Evolutionary conservation across 2,113 vertebrate genomes (phyloP), one percentile per base, ranked within the genome.

Genomic region (Toxotes chatareus): DNA sequence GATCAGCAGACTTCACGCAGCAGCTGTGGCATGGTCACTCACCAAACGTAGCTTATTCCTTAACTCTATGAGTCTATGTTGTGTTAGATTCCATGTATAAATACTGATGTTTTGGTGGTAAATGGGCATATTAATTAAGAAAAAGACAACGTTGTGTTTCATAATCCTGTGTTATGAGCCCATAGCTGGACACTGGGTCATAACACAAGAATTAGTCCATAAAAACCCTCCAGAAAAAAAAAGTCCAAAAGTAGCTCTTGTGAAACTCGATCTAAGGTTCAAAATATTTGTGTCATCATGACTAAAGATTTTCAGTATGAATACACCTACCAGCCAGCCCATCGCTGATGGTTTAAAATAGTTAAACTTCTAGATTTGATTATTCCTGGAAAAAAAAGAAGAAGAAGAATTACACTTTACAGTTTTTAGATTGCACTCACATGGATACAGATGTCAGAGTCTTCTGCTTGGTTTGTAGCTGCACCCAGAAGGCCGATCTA

Each of bases 401-500:
- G 8, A 7, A 7, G 38, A 8, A 8, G 38, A 40, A 9, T 38
- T 38, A 38, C 36, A 27, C 36, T 38, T 21, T 4, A 4, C 34
- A 38, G 16, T 8, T 36, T 6, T 8, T 36, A 9, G 27, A 56
- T 7, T 7, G 2, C 3, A 59, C 19, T 19, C 14, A 49, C 21
- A 32, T 17, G 16, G 31, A 2, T n/a, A 66, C 66, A 38, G 34
- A 9, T 40, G n/a, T 27, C 27, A 27, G 21, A 9, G 1, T 55
- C 12, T 23, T 44, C 11, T 61, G 21, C 5, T 17, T 27, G 0
- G 5, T 12, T 17, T 13, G 38, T 14, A 21, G 21, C n/a, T 23
- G 65, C 19, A 6, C 34, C 55, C 21, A 19, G 4, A 1, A 76
- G 38, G 66, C 55, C 7, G 56, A 65, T 83, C 82, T 75, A 34